A percentile compares a stretch with the other conserved stretches of the same genome.
Evolutionary conservation across 2,113 vertebrate species (phyloP).

Genomic region (Neoarius graeffei): DNA sequence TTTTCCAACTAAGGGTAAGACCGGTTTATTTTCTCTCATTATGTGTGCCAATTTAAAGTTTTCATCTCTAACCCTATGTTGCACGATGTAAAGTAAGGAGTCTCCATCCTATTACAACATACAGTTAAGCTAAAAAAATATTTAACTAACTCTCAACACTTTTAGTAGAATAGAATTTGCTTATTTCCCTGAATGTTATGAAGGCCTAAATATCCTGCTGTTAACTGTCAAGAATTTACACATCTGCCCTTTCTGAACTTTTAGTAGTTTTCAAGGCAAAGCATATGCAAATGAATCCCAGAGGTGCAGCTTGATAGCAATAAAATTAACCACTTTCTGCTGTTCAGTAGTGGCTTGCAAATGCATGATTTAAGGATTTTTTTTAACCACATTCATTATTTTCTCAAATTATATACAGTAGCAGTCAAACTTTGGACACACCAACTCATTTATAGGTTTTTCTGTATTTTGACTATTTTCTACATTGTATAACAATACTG

Average conservation of each 20-base stretch:
- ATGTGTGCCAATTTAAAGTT: slow-evolving; percentile 39
- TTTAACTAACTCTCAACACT: background rate
- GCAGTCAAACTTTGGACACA: too few species aligned
- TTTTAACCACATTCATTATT: too few species aligned
- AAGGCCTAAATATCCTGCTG: slow-evolving; percentile 2
- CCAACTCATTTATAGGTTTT: too few species aligned
- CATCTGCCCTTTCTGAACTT: slow-evolving; percentile 14
- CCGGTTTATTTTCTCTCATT: slow-evolving; percentile 63
- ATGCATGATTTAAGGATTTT: slow-evolving; percentile 7
- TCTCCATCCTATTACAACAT: background rate
- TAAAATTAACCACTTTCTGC: background rate
- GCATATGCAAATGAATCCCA: slow-evolving; percentile 40
- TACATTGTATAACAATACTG: too few species aligned
- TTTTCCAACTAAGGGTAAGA: slow-evolving; percentile 49
- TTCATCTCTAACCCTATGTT: slow-evolving; percentile 10
- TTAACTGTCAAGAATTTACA: slow-evolving; percentile 35
- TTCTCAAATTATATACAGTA: too few species aligned
- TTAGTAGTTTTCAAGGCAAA: slow-evolving; percentile 32
- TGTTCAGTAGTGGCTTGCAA: slow-evolving; percentile 14
- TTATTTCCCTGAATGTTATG: background rate
- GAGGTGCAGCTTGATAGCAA: background rate
- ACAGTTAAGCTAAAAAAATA: slow-evolving; percentile 3
- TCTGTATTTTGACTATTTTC: too few species aligned
- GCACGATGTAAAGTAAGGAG: background rate
- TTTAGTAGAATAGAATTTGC: slow-evolving; percentile 9